Evolutionary conservation across 2,113 vertebrate species (phyloP).

Genomic region (Channa maculata): DNA sequence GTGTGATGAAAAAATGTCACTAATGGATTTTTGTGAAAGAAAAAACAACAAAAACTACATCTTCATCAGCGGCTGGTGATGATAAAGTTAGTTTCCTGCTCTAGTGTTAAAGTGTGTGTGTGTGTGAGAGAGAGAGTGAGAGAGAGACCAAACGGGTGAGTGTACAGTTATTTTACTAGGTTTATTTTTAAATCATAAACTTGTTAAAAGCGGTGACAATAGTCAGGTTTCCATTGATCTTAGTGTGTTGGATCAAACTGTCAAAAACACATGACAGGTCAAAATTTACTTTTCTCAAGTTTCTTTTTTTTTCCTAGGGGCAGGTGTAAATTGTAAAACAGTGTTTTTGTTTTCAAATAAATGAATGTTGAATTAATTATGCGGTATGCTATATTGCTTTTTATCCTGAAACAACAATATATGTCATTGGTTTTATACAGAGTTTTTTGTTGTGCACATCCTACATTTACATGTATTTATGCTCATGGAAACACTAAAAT

Average conservation of each 20-base stretch:
- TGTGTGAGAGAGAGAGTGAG: background rate
- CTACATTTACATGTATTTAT: slow-evolving; percentile 16
- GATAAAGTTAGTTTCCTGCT: slow-evolving; percentile 61
- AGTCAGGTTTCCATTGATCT: slow-evolving; percentile 76
- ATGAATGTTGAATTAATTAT: slow-evolving; percentile 74
- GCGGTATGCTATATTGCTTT: slow-evolving; percentile 56
- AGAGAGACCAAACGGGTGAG: background rate
- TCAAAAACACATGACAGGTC: slow-evolving; percentile 27
- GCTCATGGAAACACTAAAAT: slow-evolving; percentile 39
- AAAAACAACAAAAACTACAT: background rate
- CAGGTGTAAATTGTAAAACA: slow-evolving; percentile 8
- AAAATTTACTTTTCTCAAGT: background rate
- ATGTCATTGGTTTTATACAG: slow-evolving; percentile 47
- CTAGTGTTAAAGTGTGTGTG: slow-evolving; percentile 45
- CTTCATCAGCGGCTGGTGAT: slow-evolving; percentile 34
- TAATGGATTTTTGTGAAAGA: slow-evolving; percentile 5
- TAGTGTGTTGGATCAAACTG: slow-evolving; percentile 29
- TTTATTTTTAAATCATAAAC: slow-evolving; percentile 70
- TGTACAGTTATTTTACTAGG: slow-evolving; percentile 60
- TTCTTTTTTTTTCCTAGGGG: no score
- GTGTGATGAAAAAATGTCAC: slow-evolving; percentile 26
- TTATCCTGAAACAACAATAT: slow-evolving; percentile 28
- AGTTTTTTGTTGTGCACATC: slow-evolving; percentile 30
- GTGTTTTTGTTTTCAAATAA: slow-evolving; percentile 57
- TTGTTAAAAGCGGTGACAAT: slow-evolving; percentile 54